Base-by-base conservation (phyloP, 2,888 invertebrate genomes). In the Leptura quadrifasciata region DNA sequence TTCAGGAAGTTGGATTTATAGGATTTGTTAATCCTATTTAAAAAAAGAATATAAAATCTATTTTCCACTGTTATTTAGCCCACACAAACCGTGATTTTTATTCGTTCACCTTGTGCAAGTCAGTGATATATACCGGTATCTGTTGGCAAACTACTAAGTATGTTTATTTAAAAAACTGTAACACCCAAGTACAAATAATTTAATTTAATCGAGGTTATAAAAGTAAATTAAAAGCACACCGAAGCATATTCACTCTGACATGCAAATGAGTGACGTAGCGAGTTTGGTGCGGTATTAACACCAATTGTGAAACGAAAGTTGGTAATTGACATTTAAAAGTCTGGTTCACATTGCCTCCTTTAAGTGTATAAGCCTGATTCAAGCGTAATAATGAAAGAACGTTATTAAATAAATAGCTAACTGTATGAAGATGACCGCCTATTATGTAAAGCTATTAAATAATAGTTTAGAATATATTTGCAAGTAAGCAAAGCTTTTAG, bases 291-390 rank as follows among this genome's bases (percentile, higher is more conserved):
- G 5, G 21, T 20, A 60, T 61, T 52, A 61, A 31, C 52, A 61
- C 52, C 61, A 27, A 69, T 71, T 61, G 24, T 71, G 35, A 71
- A 47, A 52, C 61, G 71, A 71, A 71, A 71, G 61, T 52, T 47
- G 57, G 15, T 35, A 71, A 71, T 52, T 71, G 71, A 71, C 71
- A 71, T 71, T 71, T 71, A 71, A 71, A 21, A 71, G 52, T 18
- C 35, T 9, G 47, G 17, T 71, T 71, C 54, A 71, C 61, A 61
- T 61, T 39, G 21, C 12, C n/a, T 1, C 20, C 10, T 31, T 20
- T 58, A 27, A 69, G 10, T 58, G 35, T 52, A 52, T 52, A 35
- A 57, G 39, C 12, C 35, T 17, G 55, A n/a, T 15, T 57, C 31
- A 58, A 27, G 54, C 18, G n/a, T 0, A 54, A 10, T 17, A 21